Percentiles rank a stretch among this genome's conserved stretches.
Evolutionary conservation across 2,113 vertebrate species (phyloP).

Genomic region (Corythornis cristatus): DNA sequence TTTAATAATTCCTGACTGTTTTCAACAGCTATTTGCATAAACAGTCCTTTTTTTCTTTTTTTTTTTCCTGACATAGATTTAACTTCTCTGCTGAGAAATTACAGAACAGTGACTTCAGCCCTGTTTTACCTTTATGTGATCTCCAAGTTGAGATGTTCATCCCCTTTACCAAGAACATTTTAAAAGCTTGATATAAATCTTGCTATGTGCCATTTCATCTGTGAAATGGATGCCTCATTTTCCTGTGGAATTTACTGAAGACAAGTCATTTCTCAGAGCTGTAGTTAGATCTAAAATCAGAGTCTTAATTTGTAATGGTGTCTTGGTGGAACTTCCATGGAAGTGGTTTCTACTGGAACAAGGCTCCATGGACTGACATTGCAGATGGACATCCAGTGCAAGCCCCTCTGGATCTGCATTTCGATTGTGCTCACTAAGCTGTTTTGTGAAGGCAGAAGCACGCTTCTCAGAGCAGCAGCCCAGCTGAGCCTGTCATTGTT

Average conservation of each 20-base stretch:
- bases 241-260: neutral
- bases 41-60: neutral
- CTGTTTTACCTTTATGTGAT: neutral
- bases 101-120: neutral
- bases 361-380: neutral
- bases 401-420: neutral
- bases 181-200: neutral
- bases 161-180: neutral
- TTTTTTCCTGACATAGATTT: neutral
- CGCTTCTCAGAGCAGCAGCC: neutral
- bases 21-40: conserved; percentile 13
- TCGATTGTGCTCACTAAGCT: neutral
- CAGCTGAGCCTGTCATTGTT: neutral
- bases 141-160: neutral
- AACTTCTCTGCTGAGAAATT: neutral
- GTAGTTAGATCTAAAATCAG: neutral
- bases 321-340: neutral
- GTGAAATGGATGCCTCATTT: neutral
- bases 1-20: neutral
- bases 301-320: neutral
- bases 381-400: neutral
- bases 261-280: neutral
- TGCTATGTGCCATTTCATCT: neutral
- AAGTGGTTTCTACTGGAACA: neutral
- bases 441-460: neutral